phyloP scores from a whole-genome alignment of 2,113 vertebrate genomes.

The Misgurnus anguillicaudatus region DNA sequence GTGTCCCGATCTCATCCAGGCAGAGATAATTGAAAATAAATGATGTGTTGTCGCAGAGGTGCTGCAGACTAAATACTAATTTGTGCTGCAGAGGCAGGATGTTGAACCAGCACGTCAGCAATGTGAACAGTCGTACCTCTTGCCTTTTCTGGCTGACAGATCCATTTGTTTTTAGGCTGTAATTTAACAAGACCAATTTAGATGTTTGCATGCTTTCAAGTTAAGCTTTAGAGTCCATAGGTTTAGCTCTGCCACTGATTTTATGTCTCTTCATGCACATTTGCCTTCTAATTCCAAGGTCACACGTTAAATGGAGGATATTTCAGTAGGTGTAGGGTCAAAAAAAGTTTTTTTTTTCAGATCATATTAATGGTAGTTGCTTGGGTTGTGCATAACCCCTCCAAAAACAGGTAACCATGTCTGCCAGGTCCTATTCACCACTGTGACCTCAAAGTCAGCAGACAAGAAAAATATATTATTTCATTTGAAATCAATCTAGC shows the following conservation, averaged over 20 bases:
- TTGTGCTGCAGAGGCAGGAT: constrained; percentile 59
- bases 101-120: constrained; percentile 31
- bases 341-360: neutral
- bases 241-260: constrained; percentile 22
- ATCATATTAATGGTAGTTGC: no score
- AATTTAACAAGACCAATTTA: constrained; percentile 6
- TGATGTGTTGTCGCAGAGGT: constrained; percentile 70
- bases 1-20: constrained; percentile 60
- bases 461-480: no score
- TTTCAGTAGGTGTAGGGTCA: neutral
- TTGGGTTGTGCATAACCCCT: no score
- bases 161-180: constrained; percentile 4
- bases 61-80: constrained; percentile 74
- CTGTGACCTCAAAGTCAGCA: no score
- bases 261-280: constrained; percentile 45
- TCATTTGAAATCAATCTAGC: no score
- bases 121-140: constrained; percentile 18
- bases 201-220: constrained; percentile 13
- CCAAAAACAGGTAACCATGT: no score
- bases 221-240: constrained; percentile 28
- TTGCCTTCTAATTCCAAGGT: neutral
- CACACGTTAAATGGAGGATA: constrained; percentile 26
- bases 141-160: neutral
- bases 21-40: constrained; percentile 74
- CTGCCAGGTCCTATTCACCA: no score